phyloP scores from a whole-genome alignment of 1,140 invertebrate genomes.

The Listronotus oregonensis region DNA sequence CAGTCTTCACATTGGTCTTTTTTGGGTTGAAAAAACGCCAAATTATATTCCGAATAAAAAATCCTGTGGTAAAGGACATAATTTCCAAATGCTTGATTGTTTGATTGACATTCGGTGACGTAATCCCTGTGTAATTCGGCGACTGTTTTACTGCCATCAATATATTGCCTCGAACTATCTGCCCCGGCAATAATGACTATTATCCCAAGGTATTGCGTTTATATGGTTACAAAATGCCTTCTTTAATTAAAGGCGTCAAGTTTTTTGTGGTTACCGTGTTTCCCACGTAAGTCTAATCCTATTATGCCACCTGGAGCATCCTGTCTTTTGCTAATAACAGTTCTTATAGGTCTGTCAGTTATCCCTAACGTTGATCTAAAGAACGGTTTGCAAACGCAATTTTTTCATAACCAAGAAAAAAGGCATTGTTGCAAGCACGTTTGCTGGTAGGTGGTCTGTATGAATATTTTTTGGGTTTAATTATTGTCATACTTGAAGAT shows the following conservation, averaged over 20 bases:
- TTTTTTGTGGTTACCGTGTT: conserved; percentile 48
- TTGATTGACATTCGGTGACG: conserved; percentile 45
- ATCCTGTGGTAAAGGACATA: conserved; percentile 45
- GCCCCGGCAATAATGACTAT: conserved; percentile 51
- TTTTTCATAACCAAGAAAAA: no score
- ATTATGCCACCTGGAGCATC: no score
- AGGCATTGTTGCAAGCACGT: no score
- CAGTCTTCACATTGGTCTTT: conserved; percentile 32
- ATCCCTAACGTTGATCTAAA: no score
- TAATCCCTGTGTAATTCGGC: conserved; percentile 50
- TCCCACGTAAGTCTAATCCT: conserved; percentile 40
- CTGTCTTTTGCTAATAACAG: no score
- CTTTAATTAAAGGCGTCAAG: conserved; percentile 42
- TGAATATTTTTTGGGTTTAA: no score
- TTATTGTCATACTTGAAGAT: no score
- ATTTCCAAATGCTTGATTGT: conserved; percentile 35
- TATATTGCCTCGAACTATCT: conserved; percentile 45
- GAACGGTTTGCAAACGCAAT: no score
- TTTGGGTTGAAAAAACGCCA: conserved; percentile 44
- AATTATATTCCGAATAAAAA: conserved; percentile 39
- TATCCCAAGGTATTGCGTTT: conserved; percentile 48
- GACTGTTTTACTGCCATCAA: conserved; percentile 50
- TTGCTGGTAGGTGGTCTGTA: no score
- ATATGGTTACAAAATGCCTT: conserved; percentile 49
- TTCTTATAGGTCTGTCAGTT: no score